Base-by-base conservation (phyloP, 2,113 vertebrate species). In the Ceyx margarethae region DNA sequence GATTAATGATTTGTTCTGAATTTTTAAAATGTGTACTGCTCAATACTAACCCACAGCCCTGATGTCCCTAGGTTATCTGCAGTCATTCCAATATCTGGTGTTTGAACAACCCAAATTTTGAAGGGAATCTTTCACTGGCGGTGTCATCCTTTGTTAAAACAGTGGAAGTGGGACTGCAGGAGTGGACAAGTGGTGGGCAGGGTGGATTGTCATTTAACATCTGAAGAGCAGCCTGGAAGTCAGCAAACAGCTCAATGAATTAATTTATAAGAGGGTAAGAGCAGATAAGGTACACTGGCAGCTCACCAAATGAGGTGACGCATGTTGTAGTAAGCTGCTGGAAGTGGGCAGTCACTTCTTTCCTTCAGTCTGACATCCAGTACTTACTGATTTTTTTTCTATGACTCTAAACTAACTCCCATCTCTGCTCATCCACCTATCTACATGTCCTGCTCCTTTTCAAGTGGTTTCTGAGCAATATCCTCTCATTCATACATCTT, bases 1-100 rank as follows among this genome's bases (percentile, higher is more conserved):
- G 7, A 16, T 25, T 86, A 87, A 75, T 22, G 13, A 7, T 84
- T 91, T 89, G 25, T 73, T 76, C 57, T 69, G 50, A 88, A 81
- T 37, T 79, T 89, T 93, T 79, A 22, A 91, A 66, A 81, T 51
- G 3, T 82, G 69, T 58, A 6, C 20, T 66, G 5, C 37, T 46
- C 8, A 69, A 3, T 54, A 46, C 43, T 74, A 65, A 67, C 51
- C 13, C 65, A 37, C 19, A 40, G 33, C 35, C 35, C 50, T 33
- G 81, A 58, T 16, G 20, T 76, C 33, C 13, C 31, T n/a, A 15
- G 0, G 1, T 26, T 67, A 13, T 54, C 42, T 79, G 62, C 42
- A 54, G 19, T 57, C 76, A 33, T 81, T 33, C 15, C 33, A 54
- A 6, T 26, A 72, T 57, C 25, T 72, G 43, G 6, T 68, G 10